These are phyloP conservation scores for Pontoporia blainvillei DNA, from an alignment of 2,113 vertebrate species.

Conservation along the genomic window DNA sequence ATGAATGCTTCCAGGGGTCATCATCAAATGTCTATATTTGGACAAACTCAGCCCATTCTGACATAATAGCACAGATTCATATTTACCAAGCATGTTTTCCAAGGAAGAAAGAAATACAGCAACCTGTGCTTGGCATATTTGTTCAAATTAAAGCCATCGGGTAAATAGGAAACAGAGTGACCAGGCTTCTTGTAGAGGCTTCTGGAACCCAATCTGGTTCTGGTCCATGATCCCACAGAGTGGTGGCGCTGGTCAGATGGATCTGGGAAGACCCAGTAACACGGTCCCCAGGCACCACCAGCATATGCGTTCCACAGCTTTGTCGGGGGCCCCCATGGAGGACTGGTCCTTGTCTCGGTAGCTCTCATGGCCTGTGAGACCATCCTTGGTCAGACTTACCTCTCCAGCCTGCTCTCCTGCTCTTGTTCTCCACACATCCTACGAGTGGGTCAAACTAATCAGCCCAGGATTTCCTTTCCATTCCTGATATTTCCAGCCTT, in stretches of 20 bases:
- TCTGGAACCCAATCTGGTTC: not conserved
- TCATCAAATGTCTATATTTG: not conserved
- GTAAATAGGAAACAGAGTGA: not conserved
- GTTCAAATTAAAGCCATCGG: not conserved
- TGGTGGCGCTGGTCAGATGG: rapidly evolving
- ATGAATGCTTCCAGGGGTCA: not conserved
- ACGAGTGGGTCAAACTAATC: not conserved
- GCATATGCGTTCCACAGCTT: rapidly evolving
- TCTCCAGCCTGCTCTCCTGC: not conserved
- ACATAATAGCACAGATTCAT: rapidly evolving
- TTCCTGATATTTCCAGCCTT: not conserved
- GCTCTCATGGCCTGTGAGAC: rapidly evolving
- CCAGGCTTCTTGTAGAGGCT: rapidly evolving
- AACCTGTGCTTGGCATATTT: rapidly evolving
- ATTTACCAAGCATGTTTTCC: not conserved
- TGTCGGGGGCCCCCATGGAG: rapidly evolving
- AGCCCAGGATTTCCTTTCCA: rapidly evolving
- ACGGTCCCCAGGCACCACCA: rapidly evolving
- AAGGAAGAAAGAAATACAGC: not conserved
- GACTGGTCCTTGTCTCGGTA: rapidly evolving
- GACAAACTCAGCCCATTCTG: not conserved
- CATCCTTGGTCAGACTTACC: rapidly evolving
- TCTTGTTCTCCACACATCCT: rapidly evolving
- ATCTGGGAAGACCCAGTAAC: too few relatives aligned
- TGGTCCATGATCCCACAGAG: not conserved